Conservation (phyloP, 2,797 vertebrate species). For the Leptodactylus fallax region DNA sequence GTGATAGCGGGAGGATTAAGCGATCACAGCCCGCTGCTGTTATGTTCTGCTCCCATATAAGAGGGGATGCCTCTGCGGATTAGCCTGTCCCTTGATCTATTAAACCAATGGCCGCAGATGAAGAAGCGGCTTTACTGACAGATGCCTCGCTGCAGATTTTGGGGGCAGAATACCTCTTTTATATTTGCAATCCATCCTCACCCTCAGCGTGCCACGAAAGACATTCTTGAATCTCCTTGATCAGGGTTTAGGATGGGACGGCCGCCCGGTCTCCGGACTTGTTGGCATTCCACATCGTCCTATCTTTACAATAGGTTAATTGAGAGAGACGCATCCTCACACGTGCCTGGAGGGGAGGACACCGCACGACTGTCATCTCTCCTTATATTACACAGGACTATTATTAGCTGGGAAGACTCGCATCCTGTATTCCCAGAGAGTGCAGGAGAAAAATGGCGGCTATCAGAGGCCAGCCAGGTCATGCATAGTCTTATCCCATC, state of each 20-base stretch:
- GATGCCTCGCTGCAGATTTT: conserved; percentile 15
- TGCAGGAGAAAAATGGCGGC: background rate
- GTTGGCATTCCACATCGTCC: conserved; percentile 29
- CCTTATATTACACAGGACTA: conserved; percentile 38
- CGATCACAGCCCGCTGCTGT: conserved; percentile 67
- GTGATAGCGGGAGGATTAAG: conserved; percentile 63
- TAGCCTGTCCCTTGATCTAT: conserved; percentile 68
- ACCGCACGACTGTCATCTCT: conserved; percentile 28
- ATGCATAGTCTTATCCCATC: background rate
- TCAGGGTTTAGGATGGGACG: conserved; percentile 37
- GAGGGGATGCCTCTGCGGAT: conserved; percentile 69
- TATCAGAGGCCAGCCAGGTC: background rate
- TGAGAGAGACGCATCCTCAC: conserved; percentile 31
- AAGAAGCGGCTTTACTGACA: conserved; percentile 68
- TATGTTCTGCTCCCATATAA: conserved; percentile 51
- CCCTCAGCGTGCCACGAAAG: conserved; percentile 12
- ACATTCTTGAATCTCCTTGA: conserved; percentile 54
- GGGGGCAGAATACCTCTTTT: conserved; percentile 55
- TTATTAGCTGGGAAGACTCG: background rate
- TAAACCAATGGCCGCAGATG: conserved; percentile 67
- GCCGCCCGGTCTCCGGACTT: background rate
- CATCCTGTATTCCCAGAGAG: background rate
- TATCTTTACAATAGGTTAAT: conserved; percentile 37
- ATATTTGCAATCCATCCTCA: conserved; percentile 51
- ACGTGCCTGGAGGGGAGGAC: background rate